Evolutionary conservation across 2,797 vertebrate genomes (phyloP).

Genomic region (Moxostoma hubbsi): DNA sequence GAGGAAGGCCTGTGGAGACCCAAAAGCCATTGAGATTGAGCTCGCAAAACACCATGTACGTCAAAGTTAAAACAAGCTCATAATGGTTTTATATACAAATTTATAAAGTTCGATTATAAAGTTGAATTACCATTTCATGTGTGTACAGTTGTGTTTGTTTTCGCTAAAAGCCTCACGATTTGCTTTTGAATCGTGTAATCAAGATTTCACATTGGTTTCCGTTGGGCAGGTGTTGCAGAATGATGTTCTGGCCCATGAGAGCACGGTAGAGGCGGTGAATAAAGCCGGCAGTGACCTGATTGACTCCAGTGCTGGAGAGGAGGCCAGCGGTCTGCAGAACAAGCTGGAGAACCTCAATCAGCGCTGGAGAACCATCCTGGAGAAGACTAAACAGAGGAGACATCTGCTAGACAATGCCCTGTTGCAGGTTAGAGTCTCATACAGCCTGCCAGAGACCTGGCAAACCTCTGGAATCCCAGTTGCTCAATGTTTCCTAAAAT

Average conservation of each 20-base stretch:
- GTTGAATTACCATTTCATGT: no score
- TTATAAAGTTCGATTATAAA: no score
- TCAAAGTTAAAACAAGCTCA: background rate
- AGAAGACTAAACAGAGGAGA: conserved; percentile 90
- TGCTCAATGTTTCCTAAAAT: conserved; percentile 37
- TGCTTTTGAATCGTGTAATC: background rate
- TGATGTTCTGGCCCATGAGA: conserved; percentile 94
- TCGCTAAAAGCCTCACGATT: background rate
- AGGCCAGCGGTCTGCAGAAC: conserved; percentile 89
- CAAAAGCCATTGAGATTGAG: conserved; percentile 97
- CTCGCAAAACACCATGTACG: conserved; percentile 96
- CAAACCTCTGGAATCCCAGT: conserved; percentile 27
- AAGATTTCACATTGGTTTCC: background rate
- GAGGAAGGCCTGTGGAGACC: conserved; percentile 91
- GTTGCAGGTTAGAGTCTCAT: conserved; percentile 83
- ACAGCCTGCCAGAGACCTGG: conserved; percentile 5
- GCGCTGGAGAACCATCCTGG: conserved; percentile 89
- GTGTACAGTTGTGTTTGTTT: background rate
- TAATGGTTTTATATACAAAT: background rate
- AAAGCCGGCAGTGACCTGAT: conserved; percentile 93
- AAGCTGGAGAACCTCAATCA: conserved; percentile 91
- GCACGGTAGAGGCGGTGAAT: conserved; percentile 92
- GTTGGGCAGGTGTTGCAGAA: conserved; percentile 90
- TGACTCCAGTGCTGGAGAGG: conserved; percentile 91
- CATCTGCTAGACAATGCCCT: conserved; percentile 90